A percentile compares a stretch with the other conserved stretches of the same genome.
phyloP scores from a whole-genome alignment of 2,797 vertebrate species.

The Sebastes taczanowskii region DNA sequence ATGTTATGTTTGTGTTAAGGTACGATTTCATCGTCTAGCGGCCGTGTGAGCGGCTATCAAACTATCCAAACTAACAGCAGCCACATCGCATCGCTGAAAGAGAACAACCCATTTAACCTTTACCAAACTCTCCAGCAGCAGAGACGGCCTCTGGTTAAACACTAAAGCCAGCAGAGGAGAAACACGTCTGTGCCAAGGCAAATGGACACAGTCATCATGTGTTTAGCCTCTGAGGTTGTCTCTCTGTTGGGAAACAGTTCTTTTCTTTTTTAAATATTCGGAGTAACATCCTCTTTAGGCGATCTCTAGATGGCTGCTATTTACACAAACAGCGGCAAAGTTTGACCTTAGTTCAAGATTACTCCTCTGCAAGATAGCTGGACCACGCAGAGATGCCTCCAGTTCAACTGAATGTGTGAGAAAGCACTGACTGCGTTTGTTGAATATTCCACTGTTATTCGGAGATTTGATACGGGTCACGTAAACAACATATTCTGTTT shows the following conservation, averaged over 20 bases:
- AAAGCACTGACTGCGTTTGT: neutral
- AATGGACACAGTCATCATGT: constrained; percentile 11
- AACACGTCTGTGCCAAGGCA: neutral
- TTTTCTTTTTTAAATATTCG: neutral
- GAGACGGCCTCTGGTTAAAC: constrained; percentile 14
- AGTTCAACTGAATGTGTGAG: neutral
- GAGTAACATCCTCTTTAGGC: neutral
- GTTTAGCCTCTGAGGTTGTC: constrained; percentile 17
- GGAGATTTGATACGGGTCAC: neutral
- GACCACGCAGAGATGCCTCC: neutral
- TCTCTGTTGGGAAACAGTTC: neutral
- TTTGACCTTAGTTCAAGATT: neutral
- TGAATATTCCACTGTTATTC: neutral
- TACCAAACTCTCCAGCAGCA: neutral
- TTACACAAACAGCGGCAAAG: neutral
- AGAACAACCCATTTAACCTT: constrained; percentile 8
- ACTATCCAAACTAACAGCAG: neutral
- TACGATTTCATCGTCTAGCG: neutral
- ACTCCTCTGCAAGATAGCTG: neutral
- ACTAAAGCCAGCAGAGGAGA: neutral
- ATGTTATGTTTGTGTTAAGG: neutral
- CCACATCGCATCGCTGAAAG: constrained; percentile 5
- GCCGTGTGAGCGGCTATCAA: neutral
- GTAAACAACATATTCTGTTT: neutral
- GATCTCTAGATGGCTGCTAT: neutral